Evolutionary conservation across 2,888 invertebrate genomes (phyloP).

Genomic region (Dryadula phaetusa): DNA sequence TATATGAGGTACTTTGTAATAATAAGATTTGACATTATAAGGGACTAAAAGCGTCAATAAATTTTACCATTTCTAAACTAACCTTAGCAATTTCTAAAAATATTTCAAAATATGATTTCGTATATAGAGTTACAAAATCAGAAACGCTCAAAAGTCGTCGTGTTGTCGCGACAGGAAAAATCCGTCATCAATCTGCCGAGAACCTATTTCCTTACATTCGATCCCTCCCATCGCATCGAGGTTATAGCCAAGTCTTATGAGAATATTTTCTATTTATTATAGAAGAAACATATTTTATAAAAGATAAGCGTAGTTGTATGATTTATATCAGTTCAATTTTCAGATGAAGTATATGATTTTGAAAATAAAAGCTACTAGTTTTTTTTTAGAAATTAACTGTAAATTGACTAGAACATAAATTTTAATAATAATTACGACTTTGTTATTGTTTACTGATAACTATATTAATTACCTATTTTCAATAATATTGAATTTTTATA

Average conservation of each 20-base stretch:
- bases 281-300: conserved; percentile 13
- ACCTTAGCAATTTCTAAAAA: neutral
- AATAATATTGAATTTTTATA: no score
- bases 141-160: conserved; percentile 51
- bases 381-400: neutral
- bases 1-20: neutral
- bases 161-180: conserved; percentile 73
- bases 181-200: conserved; percentile 70
- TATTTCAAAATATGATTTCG: neutral
- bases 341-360: neutral
- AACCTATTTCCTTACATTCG: conserved; percentile 69
- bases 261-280: conserved; percentile 30
- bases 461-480: no score
- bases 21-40: no score
- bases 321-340: neutral
- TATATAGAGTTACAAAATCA: conserved; percentile 27
- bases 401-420: no score
- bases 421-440: no score
- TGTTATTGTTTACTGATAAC: no score
- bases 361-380: neutral
- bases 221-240: conserved; percentile 53
- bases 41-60: no score
- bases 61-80: neutral
- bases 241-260: conserved; percentile 30
- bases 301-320: conserved; percentile 1